Percentiles rank a stretch among this genome's conserved stretches.
phyloP scores from a whole-genome alignment of 2,888 invertebrate genomes.

The Microctonus hyperodae region DNA sequence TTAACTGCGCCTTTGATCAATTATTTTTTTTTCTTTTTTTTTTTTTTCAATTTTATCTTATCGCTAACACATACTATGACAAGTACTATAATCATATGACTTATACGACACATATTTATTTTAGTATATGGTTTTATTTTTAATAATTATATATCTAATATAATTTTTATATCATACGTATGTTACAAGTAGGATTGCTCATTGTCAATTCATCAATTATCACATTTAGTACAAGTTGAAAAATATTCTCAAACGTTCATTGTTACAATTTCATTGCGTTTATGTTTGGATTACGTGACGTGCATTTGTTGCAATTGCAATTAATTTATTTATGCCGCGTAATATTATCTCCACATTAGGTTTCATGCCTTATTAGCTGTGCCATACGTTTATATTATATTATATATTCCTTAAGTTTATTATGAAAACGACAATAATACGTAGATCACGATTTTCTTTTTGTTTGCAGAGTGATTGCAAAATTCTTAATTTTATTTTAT shows the following conservation, averaged over 20 bases:
- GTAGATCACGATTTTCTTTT: constrained; percentile 47
- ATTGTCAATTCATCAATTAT: constrained; percentile 63
- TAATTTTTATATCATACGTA: constrained; percentile 50
- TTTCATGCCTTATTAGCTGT: constrained; percentile 30
- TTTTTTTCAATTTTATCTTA: constrained; percentile 33
- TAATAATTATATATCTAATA: constrained; percentile 42
- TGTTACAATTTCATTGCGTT: constrained; percentile 49
- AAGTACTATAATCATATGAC: constrained; percentile 50
- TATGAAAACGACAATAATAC: constrained; percentile 54
- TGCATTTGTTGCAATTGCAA: constrained; percentile 14
- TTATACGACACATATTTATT: constrained; percentile 60
- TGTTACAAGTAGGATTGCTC: constrained; percentile 63
- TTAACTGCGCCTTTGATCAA: constrained; percentile 30
- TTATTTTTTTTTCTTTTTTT: constrained; percentile 26
- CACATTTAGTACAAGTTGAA: constrained; percentile 64
- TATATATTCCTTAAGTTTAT: constrained; percentile 45
- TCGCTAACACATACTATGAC: constrained; percentile 49
- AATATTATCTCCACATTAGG: constrained; percentile 29
- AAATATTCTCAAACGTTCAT: constrained; percentile 64
- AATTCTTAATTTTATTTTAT: constrained; percentile 35
- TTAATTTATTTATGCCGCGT: constrained; percentile 27
- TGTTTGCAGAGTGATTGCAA: constrained; percentile 52
- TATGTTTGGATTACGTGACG: constrained; percentile 7
- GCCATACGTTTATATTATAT: constrained; percentile 33
- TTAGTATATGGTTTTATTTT: constrained; percentile 45